phyloP scores from a whole-genome alignment of 2,797 vertebrate species.

The Polyboroides typus region DNA sequence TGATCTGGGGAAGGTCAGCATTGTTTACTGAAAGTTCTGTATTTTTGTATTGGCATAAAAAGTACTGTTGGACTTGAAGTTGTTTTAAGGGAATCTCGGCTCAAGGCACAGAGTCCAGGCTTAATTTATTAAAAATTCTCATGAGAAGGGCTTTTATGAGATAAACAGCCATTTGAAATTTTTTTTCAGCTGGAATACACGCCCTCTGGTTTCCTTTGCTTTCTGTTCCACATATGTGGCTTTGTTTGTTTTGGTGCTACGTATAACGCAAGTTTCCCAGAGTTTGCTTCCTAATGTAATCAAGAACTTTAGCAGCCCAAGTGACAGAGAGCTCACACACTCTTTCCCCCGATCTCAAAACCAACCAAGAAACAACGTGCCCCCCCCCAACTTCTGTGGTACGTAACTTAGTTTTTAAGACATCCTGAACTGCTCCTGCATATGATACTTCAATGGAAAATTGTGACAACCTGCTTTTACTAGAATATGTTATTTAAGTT shows the following conservation, averaged over 20 bases:
- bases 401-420: not conserved
- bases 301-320: not conserved
- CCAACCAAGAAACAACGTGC: not conserved
- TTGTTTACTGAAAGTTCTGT: not conserved
- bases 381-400: not conserved
- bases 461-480: not conserved
- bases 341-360: not conserved
- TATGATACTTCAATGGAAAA: not conserved
- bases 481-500: not conserved
- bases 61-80: not conserved
- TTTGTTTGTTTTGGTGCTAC: not conserved
- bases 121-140: not conserved
- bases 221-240: not conserved
- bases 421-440: not conserved
- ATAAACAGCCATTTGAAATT: not conserved
- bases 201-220: not conserved
- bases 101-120: not conserved
- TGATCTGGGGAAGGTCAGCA: not conserved
- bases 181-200: not conserved
- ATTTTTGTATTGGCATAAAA: not conserved
- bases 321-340: not conserved
- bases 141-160: not conserved
- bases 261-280: not conserved
- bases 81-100: not conserved
- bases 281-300: not conserved